Evolutionary conservation across 2,888 invertebrate species (phyloP).

Genomic region (Teinopalpus imperialis): DNA sequence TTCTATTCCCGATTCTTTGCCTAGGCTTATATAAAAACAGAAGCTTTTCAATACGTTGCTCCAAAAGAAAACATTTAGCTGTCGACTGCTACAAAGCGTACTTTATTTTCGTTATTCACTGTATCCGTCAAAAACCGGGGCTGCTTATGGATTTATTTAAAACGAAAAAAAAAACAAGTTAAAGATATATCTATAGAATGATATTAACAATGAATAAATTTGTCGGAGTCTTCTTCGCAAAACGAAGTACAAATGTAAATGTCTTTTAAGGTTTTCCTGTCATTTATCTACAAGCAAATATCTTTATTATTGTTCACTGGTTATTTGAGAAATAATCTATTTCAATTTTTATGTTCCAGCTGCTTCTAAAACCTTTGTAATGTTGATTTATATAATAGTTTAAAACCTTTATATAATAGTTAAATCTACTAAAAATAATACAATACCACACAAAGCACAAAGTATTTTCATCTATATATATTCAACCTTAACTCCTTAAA

Average conservation of each 20-base stretch:
- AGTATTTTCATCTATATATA: no score
- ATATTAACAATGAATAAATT: slow-evolving; percentile 12
- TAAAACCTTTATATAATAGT: no score
- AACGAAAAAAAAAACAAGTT: slow-evolving; percentile 23
- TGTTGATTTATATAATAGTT: no score
- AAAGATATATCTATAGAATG: not conserved
- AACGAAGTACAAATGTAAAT: not conserved
- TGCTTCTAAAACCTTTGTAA: no score
- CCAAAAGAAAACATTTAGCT: slow-evolving; percentile 55
- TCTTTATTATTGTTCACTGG: no score
- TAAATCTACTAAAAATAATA: no score
- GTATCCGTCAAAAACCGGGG: slow-evolving; percentile 33
- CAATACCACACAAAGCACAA: no score
- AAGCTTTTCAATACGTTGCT: slow-evolving; percentile 58
- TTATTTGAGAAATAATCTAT: no score
- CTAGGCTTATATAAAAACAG: slow-evolving; percentile 37
- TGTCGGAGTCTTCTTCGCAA: not conserved
- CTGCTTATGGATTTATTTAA: slow-evolving; percentile 33
- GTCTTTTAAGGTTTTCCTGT: slow-evolving; percentile 29
- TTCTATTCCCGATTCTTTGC: slow-evolving; percentile 10
- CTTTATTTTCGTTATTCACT: slow-evolving; percentile 42
- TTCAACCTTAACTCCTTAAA: no score
- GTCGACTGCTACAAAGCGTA: slow-evolving; percentile 42
- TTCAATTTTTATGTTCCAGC: no score
- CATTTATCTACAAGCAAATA: not conserved